Conservation (phyloP, 1,140 invertebrate genomes). For the Archivesica marissinica region DNA sequence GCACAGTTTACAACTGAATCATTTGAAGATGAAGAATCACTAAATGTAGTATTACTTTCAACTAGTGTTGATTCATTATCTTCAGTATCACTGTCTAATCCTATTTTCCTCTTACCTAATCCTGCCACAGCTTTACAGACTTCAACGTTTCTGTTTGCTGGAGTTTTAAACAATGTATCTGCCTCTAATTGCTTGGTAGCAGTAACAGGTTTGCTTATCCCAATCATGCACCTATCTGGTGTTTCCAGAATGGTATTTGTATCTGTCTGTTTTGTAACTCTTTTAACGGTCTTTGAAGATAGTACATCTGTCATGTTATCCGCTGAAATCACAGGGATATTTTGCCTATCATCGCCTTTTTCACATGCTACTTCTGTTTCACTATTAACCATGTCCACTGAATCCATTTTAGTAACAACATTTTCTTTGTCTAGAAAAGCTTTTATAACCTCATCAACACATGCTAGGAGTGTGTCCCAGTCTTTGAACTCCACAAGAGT, state of each 20-base stretch:
- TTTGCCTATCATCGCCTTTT: background rate
- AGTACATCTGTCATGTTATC: slow-evolving; percentile 52
- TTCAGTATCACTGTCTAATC: background rate
- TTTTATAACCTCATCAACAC: slow-evolving; percentile 85
- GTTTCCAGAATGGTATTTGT: background rate
- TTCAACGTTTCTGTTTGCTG: background rate
- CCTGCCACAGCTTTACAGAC: background rate
- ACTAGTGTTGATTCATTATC: slow-evolving; percentile 14
- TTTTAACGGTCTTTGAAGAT: slow-evolving; percentile 49
- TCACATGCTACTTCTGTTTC: background rate
- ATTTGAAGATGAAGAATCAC: background rate
- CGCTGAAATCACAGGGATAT: slow-evolving; percentile 31
- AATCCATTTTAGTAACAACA: slow-evolving; percentile 54
- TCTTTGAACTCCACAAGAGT: slow-evolving; percentile 87
- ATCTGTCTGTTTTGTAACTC: background rate
- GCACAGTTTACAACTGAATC: background rate
- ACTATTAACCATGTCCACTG: background rate
- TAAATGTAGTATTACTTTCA: background rate
- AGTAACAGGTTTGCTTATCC: background rate
- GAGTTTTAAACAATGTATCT: slow-evolving; percentile 25
- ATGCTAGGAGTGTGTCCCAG: slow-evolving; percentile 85
- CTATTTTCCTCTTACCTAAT: slow-evolving; percentile 14
- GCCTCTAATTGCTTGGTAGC: background rate
- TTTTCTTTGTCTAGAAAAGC: slow-evolving; percentile 79
- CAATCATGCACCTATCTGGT: background rate